phyloP scores from a whole-genome alignment of 2,113 vertebrate genomes.

The Solea solea region DNA sequence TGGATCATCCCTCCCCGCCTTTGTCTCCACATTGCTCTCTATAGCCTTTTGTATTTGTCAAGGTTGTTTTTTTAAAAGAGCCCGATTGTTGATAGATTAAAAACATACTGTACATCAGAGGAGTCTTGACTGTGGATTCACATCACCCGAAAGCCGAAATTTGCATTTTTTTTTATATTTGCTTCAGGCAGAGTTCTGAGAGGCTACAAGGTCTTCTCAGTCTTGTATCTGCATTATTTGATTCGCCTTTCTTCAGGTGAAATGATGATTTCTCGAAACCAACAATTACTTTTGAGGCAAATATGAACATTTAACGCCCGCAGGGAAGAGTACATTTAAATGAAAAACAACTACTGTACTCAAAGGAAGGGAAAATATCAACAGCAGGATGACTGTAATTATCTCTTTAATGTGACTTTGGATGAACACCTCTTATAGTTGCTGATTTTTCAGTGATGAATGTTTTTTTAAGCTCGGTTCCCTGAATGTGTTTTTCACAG shows the following conservation, averaged over 20 bases:
- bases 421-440: no score
- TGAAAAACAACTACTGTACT: slow-evolving; percentile 31
- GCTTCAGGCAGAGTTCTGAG: slow-evolving; percentile 46
- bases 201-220: slow-evolving; percentile 2
- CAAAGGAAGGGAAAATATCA: slow-evolving; percentile 23
- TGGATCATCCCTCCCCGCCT: slow-evolving; percentile 18
- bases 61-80: slow-evolving; percentile 52
- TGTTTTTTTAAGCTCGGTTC: no score
- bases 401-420: slow-evolving; percentile 21
- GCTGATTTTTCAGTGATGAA: no score
- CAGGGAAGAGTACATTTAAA: slow-evolving; percentile 36
- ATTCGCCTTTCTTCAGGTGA: slow-evolving; percentile 32
- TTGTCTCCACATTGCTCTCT: slow-evolving; percentile 41
- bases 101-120: slow-evolving; percentile 16
- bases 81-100: slow-evolving; percentile 28
- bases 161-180: slow-evolving; percentile 55
- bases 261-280: slow-evolving; percentile 29
- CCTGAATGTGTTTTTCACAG: no score
- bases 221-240: slow-evolving; percentile 17
- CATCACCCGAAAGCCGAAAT: slow-evolving; percentile 49
- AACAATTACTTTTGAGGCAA: slow-evolving; percentile 30
- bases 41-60: slow-evolving; percentile 38
- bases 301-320: slow-evolving; percentile 32
- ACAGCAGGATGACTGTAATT: slow-evolving; percentile 21
- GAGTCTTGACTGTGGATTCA: slow-evolving; percentile 25